Base-by-base conservation (phyloP, 2,888 invertebrate genomes). In the Brenthis ino region DNA sequence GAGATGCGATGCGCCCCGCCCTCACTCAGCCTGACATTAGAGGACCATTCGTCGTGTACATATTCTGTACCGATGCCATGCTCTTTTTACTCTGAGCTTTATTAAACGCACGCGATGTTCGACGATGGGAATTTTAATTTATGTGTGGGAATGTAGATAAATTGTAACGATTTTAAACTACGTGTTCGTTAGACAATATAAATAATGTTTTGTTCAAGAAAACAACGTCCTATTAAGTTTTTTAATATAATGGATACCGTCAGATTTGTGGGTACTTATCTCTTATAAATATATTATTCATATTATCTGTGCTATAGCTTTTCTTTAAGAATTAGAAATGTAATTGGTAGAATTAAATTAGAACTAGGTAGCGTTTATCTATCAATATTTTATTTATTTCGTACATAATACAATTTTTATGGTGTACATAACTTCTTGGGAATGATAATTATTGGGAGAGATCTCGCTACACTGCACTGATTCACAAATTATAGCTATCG, bases 1-100 rank as follows among this genome's bases (percentile, higher is more conserved):
- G 77, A 77, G 77, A 74, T 72, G 70, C 70, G 74, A 70, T 67
- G 72, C 69, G 75, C 75, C 70, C 75, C 80, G 79, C 80, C 78
- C 77, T 69, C 74, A 64, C 69, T 73, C 72, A 66, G 74, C 75
- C 78, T 76, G 75, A 78, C 77, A 77, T 75, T 76, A 74, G 71
- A 71, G 66, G 68, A 72, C 72, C 70, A 65, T 70, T 67, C 68
- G 64, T 64, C 65, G 68, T 64, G 64, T 64, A 67, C 58, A 50
- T 60, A 60, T 60, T 60, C 51, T 61, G 65, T 63, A 60, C 55
- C 55, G 53, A 55, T 58, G 54, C 58, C 48, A 48, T 50, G 64
- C 70, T 70, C 65, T 68, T 64, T 66, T 70, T 64, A 60, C 58
- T 64, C 33, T 55, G 65, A 47, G 56, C 71, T 64, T 70, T 72